Base-by-base conservation (phyloP, 2,113 vertebrate species). In the Toxostoma redivivum region DNA sequence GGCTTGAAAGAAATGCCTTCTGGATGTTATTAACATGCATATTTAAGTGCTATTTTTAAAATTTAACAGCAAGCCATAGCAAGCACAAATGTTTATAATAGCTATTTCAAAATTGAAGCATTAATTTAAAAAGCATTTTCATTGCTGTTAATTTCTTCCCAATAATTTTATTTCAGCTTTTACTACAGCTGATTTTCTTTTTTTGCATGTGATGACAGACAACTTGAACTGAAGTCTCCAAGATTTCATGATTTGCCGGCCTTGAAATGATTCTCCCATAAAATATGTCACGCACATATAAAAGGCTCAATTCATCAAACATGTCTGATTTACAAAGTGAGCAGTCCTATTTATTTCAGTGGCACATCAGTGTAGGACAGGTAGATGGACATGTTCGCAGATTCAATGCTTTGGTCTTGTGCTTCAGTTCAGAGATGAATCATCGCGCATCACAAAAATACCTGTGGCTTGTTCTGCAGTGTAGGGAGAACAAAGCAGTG, bases 1-100 rank as follows among this genome's bases (percentile, higher is more conserved):
- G 93, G 94, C 96, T 97, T 98, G 97, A 98, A 98, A 98, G 97
- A 97, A 98, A 98, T 97, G 97, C 97, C 97, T 98, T 98, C 97
- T 98, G 97, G 97, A 98, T 98, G 95, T 97, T 98, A 98, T 98
- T 98, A 98, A 97, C 94, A 97, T 95, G 65, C 96, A 98, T 98
- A 98, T 97, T 97, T 98, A 98, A 97, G 91, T 97, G 94, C 96
- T 98, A 98, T 98, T 98, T 98, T 98, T 95, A 98, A 98, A 97
- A 96, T 97, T 96, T 97, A 97, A 97, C 98, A 97, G 95, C 95
- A 98, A 98, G 97, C 81, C 95, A 94, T 88, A 94, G 97, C 95
- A 97, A 96, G 97, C 95, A 94, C 94, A 98, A 98, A 97, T 98
- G 97, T 98, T 98, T 97, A 95, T 96, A 97, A 97, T 86, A 97